These are phyloP conservation scores for Galbula dea DNA, from an alignment of 2,113 vertebrate genomes.

Conservation along the genomic window DNA sequence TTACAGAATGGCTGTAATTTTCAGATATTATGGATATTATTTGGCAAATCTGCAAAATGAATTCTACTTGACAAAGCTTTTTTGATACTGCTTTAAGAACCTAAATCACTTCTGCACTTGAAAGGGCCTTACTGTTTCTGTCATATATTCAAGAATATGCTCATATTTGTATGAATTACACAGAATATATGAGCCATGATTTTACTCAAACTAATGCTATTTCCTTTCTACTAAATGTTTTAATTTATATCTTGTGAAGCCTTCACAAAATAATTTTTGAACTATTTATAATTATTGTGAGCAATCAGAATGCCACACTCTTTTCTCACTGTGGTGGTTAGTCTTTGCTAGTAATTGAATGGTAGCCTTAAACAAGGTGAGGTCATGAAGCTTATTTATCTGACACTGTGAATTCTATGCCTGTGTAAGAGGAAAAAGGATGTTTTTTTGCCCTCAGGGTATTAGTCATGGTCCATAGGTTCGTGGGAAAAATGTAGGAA, in stretches of 20 bases:
- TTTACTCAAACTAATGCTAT: constrained; percentile 19
- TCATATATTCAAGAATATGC: constrained; percentile 53
- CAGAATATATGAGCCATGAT: constrained; percentile 18
- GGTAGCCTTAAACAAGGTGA: constrained; percentile 72
- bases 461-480: constrained; percentile 85
- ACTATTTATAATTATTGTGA: constrained; percentile 57
- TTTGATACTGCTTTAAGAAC: constrained; percentile 54
- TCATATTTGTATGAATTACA: constrained; percentile 43
- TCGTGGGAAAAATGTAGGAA: constrained; percentile 83
- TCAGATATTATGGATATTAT: constrained; percentile 41
- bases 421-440: constrained; percentile 71
- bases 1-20: constrained; percentile 53
- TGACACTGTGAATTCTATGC: constrained; percentile 75
- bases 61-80: constrained; percentile 59
- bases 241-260: constrained; percentile 18
- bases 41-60: constrained; percentile 57
- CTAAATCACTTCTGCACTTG: constrained; percentile 53
- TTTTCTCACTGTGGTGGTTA: constrained; percentile 24
- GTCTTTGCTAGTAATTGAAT: constrained; percentile 70
- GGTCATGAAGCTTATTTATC: constrained; percentile 79
- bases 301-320: constrained; percentile 33
- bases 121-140: constrained; percentile 52
- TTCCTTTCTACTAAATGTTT: constrained; percentile 15
- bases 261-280: neutral
- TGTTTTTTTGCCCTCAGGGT: constrained; percentile 80